Base-by-base conservation (phyloP, 2,888 invertebrate species). In the Pyralis farinalis region DNA sequence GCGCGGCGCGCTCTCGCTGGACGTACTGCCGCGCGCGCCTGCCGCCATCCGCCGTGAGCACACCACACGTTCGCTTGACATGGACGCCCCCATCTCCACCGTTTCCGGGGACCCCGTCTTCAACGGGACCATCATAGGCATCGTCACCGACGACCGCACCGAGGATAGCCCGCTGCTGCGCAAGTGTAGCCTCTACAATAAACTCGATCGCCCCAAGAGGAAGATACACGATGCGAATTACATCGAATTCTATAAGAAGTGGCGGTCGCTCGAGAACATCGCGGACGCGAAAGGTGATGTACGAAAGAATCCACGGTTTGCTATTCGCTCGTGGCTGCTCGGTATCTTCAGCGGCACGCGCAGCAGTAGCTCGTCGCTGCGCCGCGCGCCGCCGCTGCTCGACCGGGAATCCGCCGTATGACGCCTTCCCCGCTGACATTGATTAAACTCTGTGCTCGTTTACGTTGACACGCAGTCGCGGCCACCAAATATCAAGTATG, bases 181-280 rank as follows among this genome's bases (percentile, higher is more conserved):
- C 53, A 84, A 88, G 51, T 68, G 71, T 55, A 81, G 84, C 58
- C 64, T 83, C 28, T 70, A 73, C 60, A 72, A 75, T 62, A 78
- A 81, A 46, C 64, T 71, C 47, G 84, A 81, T 21, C 76, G 80
- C 33, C 64, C 77, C 45, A 78, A 79, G 34, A 70, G 77, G 47
- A 84, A 83, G 61, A 77, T 75, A 28, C 73, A 74, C 53, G 86
- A 87, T 57, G 63, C 80, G 3, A 77, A 78, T 53, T 86, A 86
- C 62, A 85, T 89, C 35, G 80, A 90, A 65, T 83, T 88, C 55
- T 90, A 91, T 53, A 95, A 95, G 77, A 91, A 94, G 63, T 96
- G 96, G 93, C 93, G 93, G 58, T 96, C 96, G 34, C 85, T 95
- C 37, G 96, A 96, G 78, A 92, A 93, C 51, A 91, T 95, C 34